Conservation (phyloP, 1,140 invertebrate species). For the Sminthurides bifidus region DNA sequence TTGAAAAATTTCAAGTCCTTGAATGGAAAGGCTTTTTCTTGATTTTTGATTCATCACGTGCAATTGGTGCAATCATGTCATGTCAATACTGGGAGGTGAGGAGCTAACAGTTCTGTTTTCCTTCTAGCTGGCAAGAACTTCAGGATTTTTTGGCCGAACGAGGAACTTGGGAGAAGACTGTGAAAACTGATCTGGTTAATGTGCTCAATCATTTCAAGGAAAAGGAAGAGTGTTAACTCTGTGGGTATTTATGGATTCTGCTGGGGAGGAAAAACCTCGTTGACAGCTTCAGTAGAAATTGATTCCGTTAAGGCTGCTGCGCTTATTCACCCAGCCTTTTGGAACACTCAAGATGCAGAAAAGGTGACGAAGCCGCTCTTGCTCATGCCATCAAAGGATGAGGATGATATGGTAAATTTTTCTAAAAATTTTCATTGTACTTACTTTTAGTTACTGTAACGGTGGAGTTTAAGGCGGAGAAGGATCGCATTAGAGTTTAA, state of each 20-base stretch:
- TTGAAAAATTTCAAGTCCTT: neutral
- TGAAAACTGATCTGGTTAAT: conserved; percentile 12
- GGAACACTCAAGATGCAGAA: conserved; percentile 10
- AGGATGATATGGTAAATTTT: conserved; percentile 20
- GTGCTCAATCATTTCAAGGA: conserved; percentile 17
- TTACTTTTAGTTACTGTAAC: no score
- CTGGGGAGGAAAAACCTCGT: conserved; percentile 21
- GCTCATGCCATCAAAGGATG: conserved; percentile 13
- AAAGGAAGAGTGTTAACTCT: neutral
- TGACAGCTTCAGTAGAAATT: conserved; percentile 9
- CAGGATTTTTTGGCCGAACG: conserved; percentile 2
- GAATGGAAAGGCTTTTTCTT: neutral
- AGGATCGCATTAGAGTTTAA: conserved; percentile 3
- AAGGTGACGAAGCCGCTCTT: conserved; percentile 10
- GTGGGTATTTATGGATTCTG: conserved; percentile 30
- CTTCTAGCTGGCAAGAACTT: conserved; percentile 3
- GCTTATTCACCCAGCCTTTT: conserved; percentile 20
- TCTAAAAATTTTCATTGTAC: neutral
- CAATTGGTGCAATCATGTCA: neutral
- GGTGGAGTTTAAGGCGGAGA: no score
- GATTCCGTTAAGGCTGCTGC: conserved; percentile 12
- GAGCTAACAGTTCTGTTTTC: neutral
- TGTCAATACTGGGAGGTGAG: no score
- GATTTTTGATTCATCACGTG: neutral
- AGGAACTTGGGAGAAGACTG: conserved; percentile 6